Conservation (phyloP, 1,140 invertebrate species). For the Listronotus bonariensis region DNA sequence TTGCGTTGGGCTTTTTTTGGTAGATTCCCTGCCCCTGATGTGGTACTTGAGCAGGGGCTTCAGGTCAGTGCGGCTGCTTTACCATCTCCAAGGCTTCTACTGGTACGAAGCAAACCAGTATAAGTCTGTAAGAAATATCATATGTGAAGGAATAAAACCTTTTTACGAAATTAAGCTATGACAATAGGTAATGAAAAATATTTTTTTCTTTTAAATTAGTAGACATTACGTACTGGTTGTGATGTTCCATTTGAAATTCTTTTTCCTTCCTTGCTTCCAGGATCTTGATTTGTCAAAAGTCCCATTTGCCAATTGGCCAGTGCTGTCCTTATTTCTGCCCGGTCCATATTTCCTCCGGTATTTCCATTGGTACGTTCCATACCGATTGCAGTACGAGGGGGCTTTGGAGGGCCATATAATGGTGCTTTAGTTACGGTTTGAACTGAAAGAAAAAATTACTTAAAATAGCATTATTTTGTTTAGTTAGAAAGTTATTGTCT, state of each 20-base stretch:
- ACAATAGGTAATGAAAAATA: no score
- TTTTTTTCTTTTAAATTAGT: not conserved
- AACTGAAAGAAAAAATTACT: conserved; percentile 38
- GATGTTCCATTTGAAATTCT: conserved; percentile 36
- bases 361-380: conserved; percentile 48
- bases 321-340: conserved; percentile 73
- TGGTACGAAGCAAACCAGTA: conserved; percentile 49
- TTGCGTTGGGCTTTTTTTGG: conserved; percentile 62
- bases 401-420: conserved; percentile 73
- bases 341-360: conserved; percentile 61
- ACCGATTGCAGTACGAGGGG: conserved; percentile 65
- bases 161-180: no score
- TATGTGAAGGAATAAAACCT: not conserved
- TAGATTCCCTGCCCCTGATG: conserved; percentile 42
- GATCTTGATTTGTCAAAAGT: conserved; percentile 65
- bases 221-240: not conserved
- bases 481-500: no score
- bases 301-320: conserved; percentile 78
- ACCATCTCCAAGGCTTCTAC: conserved; percentile 62
- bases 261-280: conserved; percentile 57
- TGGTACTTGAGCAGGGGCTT: conserved; percentile 43
- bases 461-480: no score
- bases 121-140: conserved; percentile 28
- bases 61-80: conserved; percentile 55
- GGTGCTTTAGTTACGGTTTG: conserved; percentile 48